Base-by-base conservation (phyloP, 2,113 vertebrate genomes). In the Aleadryas rufinucha region DNA sequence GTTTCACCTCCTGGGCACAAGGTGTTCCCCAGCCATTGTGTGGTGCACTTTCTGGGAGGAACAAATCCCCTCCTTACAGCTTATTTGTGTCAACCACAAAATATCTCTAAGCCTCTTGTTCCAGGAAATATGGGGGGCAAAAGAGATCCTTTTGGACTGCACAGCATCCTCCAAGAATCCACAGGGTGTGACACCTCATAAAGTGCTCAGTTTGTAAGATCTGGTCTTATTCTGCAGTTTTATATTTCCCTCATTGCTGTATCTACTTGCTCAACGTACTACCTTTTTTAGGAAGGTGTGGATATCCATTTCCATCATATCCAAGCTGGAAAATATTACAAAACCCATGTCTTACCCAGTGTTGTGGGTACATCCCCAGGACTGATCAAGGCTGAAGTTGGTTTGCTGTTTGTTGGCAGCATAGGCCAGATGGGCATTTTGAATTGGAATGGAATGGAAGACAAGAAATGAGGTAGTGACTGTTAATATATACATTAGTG, bases 401-500 rank as follows among this genome's bases (percentile, higher is more conserved):
- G 14, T 87, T 84, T 78, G n/a, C 31, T 74, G 0, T n/a, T 69
- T 83, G 41, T 14, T 1, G 3, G 68, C 45, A 74, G 2, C 0
- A 0, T 42, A 22, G 33, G 42, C 54, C 61, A 70, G 68, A 57
- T 37, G 30, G 15, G 30, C 18, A 37, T 66, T 89, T 81, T 84
- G 45, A 77, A 63, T 39, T 78, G 35, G 57, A 84, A 66, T 52
- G 35, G 71, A 83, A 47, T 44, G 37, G 53, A 91, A 93, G 26
- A 28, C 26, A 70, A 65, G 84, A 81, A 81, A 81, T 15, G 5
- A 70, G 30, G 8, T 37, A 54, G 37, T 69, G 37, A 70, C 45
- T 20, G 44, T 23, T 52, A 17, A 49, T 27, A 16, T 15, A 16
- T 35, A 13, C 23, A 35, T 50, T 20, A 1, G 13, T 49, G n/a